Evolutionary conservation across 1,140 invertebrate species (phyloP), one percentile per base, ranked within the genome.

Genomic region (Caenorhabditis inopinata): DNA sequence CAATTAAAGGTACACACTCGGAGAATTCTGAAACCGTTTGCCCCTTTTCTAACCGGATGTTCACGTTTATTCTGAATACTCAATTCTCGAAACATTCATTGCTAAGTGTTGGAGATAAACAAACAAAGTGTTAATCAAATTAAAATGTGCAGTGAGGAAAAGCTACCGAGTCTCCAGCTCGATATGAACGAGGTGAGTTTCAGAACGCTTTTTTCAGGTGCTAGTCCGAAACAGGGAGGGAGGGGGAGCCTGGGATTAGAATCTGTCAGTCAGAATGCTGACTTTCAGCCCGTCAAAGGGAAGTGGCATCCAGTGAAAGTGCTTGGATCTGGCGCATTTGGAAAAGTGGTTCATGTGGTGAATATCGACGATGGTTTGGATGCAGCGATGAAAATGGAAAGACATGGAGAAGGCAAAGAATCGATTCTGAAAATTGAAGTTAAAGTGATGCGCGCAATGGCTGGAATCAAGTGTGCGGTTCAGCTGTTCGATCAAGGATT

Each of bases 121-220:
- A n/a, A n/a, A n/a, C n/a, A n/a, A n/a, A n/a, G n/a, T n/a, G n/a
- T 32, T 32, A 5, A 42, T 42, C 38, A 42, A 42, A 42, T 7
- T 5, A n/a, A 42, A 38, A 68, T 68, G 58, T n/a, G 5, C 18
- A 68, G 58, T 42, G 58, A 38, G 9, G 58, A 68, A 25, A 68
- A 68, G 21, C n/a, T 32, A 38, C 58, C 58, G 32, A 68, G 58
- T 68, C 58, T 68, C n/a, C 35, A 68, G n/a, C n/a, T 68, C 9
- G 58, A 68, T 68, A 68, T 68, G 58, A 38, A 68, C 23, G 25
- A 16, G n/a, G 58, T 68, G 18, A 68, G 58, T 68, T 35, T 7
- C 23, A 51, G 21, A 14, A 25, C 2, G 27, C n/a, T n/a, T n/a
- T n/a, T n/a, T n/a, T n/a, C n/a, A 0, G 5, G 27, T 14, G 18